These are phyloP conservation scores for Paraescarpia echinospica DNA, from an alignment of 1,140 invertebrate species.

Conservation along the genomic window DNA sequence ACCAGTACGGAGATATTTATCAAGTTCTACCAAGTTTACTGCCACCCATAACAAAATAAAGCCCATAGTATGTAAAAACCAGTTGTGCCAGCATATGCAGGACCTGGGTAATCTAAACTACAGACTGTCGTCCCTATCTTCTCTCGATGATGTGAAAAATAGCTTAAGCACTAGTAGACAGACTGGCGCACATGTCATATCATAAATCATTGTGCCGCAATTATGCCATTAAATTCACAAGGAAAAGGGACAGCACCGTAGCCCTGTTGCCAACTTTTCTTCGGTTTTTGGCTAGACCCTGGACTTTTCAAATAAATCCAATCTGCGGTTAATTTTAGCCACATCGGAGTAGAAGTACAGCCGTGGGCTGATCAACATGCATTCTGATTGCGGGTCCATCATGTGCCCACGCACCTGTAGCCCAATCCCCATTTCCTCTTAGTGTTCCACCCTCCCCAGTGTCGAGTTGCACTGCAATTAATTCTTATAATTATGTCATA, in stretches of 20 bases:
- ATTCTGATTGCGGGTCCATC: not conserved
- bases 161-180: not conserved
- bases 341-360: not conserved
- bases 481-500: slow-evolving; percentile 2
- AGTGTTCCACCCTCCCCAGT: not conserved
- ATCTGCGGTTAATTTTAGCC: not conserved
- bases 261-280: not conserved
- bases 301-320: not conserved
- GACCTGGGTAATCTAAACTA: not conserved
- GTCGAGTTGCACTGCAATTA: not conserved
- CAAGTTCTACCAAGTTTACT: not conserved
- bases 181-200: not conserved
- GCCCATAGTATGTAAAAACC: not conserved
- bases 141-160: not conserved
- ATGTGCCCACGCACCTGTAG: not conserved
- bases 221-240: not conserved
- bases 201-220: not conserved
- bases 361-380: not conserved
- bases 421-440: not conserved
- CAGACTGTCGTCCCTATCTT: not conserved
- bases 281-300: not conserved
- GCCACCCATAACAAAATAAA: not conserved
- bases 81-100: not conserved
- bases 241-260: not conserved
- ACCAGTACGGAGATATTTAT: not conserved